Percentiles rank a stretch among this genome's conserved stretches.
These are phyloP conservation scores for Philaethria dido DNA, from an alignment of 2,888 invertebrate species.

Conservation along the genomic window DNA sequence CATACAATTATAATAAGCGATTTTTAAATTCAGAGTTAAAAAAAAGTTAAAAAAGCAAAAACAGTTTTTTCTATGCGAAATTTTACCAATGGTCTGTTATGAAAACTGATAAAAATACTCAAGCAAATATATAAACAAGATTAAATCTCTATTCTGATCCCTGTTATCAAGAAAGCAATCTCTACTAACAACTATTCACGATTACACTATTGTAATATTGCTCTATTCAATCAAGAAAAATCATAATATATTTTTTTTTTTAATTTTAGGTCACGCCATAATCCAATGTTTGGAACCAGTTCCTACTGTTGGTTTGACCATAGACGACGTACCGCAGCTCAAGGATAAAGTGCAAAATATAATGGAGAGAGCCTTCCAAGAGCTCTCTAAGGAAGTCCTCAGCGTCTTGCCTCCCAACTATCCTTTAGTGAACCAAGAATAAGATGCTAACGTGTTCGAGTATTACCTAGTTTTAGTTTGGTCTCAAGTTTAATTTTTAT, in stretches of 20 bases:
- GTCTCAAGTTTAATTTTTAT: background rate
- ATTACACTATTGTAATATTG: too few species aligned
- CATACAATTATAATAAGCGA: too few species aligned
- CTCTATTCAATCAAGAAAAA: too few species aligned
- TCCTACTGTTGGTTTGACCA: constrained; percentile 74
- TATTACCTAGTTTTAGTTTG: background rate
- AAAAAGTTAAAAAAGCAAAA: too few species aligned
- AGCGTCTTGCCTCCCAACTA: constrained; percentile 75
- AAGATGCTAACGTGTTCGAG: constrained; percentile 5
- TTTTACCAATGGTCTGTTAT: too few species aligned
- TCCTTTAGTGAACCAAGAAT: constrained; percentile 68
- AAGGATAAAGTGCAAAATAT: constrained; percentile 72
- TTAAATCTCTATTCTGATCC: too few species aligned
- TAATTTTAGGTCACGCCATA: constrained; percentile 78
- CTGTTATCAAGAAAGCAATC: too few species aligned
- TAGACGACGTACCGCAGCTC: constrained; percentile 78
- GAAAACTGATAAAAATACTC: too few species aligned
- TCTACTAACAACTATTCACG: too few species aligned
- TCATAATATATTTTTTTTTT: background rate
- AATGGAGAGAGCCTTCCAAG: constrained; percentile 80
- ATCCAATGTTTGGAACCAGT: constrained; percentile 82
- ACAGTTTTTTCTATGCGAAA: too few species aligned
- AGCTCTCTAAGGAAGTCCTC: constrained; percentile 78
- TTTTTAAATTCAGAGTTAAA: too few species aligned
- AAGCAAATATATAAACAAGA: too few species aligned